Conservation (phyloP, 2,888 invertebrate genomes). For the Anticlea derivata region DNA sequence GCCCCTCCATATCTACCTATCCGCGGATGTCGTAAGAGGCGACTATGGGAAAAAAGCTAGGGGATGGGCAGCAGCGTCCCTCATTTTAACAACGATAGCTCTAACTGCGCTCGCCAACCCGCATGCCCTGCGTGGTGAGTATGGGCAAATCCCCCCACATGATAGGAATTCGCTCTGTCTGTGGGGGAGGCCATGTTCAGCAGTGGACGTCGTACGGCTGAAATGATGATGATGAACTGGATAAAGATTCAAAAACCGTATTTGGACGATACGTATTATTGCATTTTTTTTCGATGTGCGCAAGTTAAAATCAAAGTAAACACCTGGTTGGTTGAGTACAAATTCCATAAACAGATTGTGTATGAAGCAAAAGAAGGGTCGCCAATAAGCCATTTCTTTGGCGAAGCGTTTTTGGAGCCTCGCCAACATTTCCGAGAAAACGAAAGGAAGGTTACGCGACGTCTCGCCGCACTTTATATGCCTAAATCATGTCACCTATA, state of each 20-base stretch:
- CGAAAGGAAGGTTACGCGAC: conserved; percentile 79
- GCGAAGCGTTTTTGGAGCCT: conserved; percentile 65
- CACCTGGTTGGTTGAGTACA: conserved; percentile 55
- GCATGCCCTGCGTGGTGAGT: too few relatives aligned
- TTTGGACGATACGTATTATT: conserved; percentile 38
- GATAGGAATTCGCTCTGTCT: too few relatives aligned
- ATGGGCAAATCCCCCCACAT: too few relatives aligned
- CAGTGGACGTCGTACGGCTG: too few relatives aligned
- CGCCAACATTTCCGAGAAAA: conserved; percentile 80
- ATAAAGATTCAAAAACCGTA: conserved; percentile 31
- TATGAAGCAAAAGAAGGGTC: conserved; percentile 68
- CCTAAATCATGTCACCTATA: conserved; percentile 76
- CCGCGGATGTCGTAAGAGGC: too few relatives aligned
- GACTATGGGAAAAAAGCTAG: too few relatives aligned
- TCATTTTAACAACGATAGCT: too few relatives aligned
- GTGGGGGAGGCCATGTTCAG: too few relatives aligned
- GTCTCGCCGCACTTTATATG: conserved; percentile 80
- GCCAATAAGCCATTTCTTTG: conserved; percentile 75
- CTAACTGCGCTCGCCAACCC: too few relatives aligned
- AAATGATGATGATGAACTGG: conserved; percentile 29
- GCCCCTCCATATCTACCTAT: too few relatives aligned
- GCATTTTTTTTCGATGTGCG: conserved; percentile 48
- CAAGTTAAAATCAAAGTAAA: conserved; percentile 63
- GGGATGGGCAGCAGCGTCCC: too few relatives aligned
- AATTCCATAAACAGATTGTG: conserved; percentile 75